Percentiles rank a stretch among this genome's conserved stretches.
These are phyloP conservation scores for Venusia cambrica DNA, from an alignment of 2,888 invertebrate genomes.

Conservation along the genomic window DNA sequence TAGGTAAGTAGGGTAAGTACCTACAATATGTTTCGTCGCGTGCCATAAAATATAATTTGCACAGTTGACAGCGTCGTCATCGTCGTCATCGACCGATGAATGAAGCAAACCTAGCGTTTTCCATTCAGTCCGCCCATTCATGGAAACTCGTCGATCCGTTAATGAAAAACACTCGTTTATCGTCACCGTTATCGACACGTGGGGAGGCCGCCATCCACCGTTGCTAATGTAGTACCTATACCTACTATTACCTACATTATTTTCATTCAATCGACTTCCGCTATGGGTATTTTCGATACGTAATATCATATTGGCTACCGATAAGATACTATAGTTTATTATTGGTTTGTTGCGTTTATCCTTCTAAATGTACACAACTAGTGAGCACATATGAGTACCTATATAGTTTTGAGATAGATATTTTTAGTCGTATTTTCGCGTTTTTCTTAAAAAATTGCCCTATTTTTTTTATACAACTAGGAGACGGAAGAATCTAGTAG, in stretches of 20 bases:
- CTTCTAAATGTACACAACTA: constrained; percentile 6
- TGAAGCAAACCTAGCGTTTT: constrained; percentile 68
- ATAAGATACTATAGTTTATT: constrained; percentile 39
- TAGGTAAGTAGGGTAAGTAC: too few species aligned
- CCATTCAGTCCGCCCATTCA: constrained; percentile 75
- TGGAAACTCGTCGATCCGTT: constrained; percentile 73
- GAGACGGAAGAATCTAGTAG: too few species aligned
- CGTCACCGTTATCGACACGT: constrained; percentile 65
- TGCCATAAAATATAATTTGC: constrained; percentile 19
- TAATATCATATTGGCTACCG: constrained; percentile 32
- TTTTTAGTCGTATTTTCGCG: too few species aligned
- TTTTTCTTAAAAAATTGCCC: too few species aligned
- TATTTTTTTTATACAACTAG: too few species aligned
- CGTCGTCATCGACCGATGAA: constrained; percentile 48
- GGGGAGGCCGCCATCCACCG: too few species aligned
- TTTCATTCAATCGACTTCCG: constrained; percentile 53
- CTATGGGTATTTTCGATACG: constrained; percentile 30
- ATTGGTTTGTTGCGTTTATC: constrained; percentile 22
- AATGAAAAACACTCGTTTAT: constrained; percentile 69
- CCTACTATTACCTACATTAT: constrained; percentile 41
- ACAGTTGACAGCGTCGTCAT: constrained; percentile 33
- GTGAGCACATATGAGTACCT: constrained; percentile 2
- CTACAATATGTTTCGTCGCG: constrained; percentile 9
- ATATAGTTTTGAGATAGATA: constrained; percentile 10
- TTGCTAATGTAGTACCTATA: constrained; percentile 26